phyloP scores from a whole-genome alignment of 2,888 invertebrate species.

The Tenodera sinensis region DNA sequence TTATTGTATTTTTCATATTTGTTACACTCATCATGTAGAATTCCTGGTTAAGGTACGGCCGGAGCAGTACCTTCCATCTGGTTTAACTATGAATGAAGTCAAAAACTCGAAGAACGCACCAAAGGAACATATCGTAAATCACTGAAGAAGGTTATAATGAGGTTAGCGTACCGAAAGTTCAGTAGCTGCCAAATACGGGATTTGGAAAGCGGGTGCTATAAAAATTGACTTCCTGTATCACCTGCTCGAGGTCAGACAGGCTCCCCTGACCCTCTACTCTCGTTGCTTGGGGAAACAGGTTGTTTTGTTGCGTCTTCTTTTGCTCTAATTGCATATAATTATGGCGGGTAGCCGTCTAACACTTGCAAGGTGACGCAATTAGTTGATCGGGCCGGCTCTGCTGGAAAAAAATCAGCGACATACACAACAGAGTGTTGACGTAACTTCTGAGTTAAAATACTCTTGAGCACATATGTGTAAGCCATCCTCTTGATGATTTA shows the following conservation, averaged over 20 bases:
- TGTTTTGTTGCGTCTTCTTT: not conserved
- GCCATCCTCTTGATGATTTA: too few species aligned
- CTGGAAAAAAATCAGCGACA: too few species aligned
- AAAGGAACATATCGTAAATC: not conserved
- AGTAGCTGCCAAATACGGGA: not conserved
- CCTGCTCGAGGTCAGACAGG: not conserved
- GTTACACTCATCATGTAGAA: too few species aligned
- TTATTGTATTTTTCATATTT: too few species aligned
- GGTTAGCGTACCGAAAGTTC: not conserved
- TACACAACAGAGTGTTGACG: too few species aligned
- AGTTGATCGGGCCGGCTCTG: not conserved
- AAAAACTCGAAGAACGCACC: too few species aligned
- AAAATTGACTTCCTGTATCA: not conserved
- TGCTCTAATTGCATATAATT: not conserved
- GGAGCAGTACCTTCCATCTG: too few species aligned
- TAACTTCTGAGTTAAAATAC: too few species aligned
- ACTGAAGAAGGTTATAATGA: not conserved
- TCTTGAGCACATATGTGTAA: too few species aligned
- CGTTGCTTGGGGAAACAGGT: not conserved
- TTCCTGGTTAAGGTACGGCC: too few species aligned
- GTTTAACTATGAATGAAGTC: too few species aligned
- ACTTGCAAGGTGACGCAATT: not conserved
- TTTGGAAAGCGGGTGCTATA: not conserved
- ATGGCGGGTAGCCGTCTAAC: not conserved
- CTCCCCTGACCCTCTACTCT: not conserved